A percentile compares a stretch with the other conserved stretches of the same genome.
phyloP scores from a whole-genome alignment of 2,888 invertebrate species.

The Entomobrya proxima region DNA sequence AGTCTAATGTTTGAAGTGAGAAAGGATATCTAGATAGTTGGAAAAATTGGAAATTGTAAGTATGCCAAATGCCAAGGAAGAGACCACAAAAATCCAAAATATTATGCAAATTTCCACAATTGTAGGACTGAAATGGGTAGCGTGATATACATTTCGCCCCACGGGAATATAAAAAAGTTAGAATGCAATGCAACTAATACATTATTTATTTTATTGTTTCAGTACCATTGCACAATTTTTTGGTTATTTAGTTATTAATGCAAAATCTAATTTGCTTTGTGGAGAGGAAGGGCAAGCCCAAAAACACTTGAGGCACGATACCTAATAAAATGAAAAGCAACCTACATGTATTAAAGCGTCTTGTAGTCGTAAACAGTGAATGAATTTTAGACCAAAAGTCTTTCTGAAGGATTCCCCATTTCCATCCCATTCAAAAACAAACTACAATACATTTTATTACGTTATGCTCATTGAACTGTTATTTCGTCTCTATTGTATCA shows the following conservation, averaged over 20 bases:
- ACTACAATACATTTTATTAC: not conserved
- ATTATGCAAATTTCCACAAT: slow-evolving; percentile 36
- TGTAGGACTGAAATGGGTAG: slow-evolving; percentile 23
- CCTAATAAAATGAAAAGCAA: slow-evolving; percentile 35
- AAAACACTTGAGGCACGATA: slow-evolving; percentile 14
- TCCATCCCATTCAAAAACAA: not conserved
- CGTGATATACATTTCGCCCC: not conserved
- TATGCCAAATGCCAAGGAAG: slow-evolving; percentile 40
- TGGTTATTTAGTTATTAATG: slow-evolving; percentile 33
- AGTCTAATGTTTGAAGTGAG: slow-evolving; percentile 3
- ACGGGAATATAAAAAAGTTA: not conserved
- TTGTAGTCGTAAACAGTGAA: not conserved
- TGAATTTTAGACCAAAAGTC: not conserved
- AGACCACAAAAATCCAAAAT: slow-evolving; percentile 39
- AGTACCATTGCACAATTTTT: slow-evolving; percentile 19
- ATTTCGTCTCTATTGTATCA: too few relatives aligned
- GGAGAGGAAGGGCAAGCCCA: slow-evolving; percentile 23
- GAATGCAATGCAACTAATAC: not conserved
- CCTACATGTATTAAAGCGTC: not conserved
- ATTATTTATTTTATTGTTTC: slow-evolving; percentile 15
- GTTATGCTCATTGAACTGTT: not conserved
- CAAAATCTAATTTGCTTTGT: slow-evolving; percentile 53
- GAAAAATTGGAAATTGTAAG: slow-evolving; percentile 37
- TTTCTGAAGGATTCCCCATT: not conserved
- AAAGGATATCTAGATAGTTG: not conserved